Evolutionary conservation across 2,888 invertebrate species (phyloP), one percentile per base, ranked within the genome.

Genomic region (Macropis europaea): DNA sequence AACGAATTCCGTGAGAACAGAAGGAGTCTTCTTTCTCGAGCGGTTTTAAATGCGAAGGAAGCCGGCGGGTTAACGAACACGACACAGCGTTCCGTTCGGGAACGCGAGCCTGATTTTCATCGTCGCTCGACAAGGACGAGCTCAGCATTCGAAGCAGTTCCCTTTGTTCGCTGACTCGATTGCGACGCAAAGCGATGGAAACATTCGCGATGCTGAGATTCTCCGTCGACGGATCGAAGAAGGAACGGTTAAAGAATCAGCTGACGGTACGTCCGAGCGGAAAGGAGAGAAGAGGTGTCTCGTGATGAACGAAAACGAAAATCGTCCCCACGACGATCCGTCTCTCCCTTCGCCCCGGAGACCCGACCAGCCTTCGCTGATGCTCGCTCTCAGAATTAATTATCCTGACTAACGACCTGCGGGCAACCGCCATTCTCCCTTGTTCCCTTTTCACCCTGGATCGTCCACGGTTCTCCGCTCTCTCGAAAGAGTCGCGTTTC

Each of bases 331-430:
- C 19, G 66, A 56, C 59, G 61, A 76, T 76, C 53, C 34, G 45
- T 70, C 57, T 53, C 32, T 26, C 48, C 47, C 24, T 57, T 57
- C 53, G 13, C 45, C 36, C 64, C 13, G 42, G 34, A 17, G 45
- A 45, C 32, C 13, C 50, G 22, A 11, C 24, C 32, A 43, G 47
- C 57, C 32, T 63, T 52, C 48, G 57, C 64, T 76, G 66, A 79
- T 74, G 79, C 73, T 76, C 67, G 54, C 60, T 72, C 76, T 76
- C 67, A 43, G 76, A 81, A 82, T 79, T 82, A 81, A 81, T 81
- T 81, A 82, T 73, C 77, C 42, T 59, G 52, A 50, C 61, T 79
- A 75, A 74, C 69, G 73, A 75, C 36, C 66, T 60, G 53, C 63
- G 64, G 42, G 57, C 19, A 38, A 47, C 53, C 70, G 13, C 54